These are phyloP conservation scores for Blastomussa wellsi DNA, from an alignment of 92 coral and sea anemone genomes.

Conservation along the genomic window DNA sequence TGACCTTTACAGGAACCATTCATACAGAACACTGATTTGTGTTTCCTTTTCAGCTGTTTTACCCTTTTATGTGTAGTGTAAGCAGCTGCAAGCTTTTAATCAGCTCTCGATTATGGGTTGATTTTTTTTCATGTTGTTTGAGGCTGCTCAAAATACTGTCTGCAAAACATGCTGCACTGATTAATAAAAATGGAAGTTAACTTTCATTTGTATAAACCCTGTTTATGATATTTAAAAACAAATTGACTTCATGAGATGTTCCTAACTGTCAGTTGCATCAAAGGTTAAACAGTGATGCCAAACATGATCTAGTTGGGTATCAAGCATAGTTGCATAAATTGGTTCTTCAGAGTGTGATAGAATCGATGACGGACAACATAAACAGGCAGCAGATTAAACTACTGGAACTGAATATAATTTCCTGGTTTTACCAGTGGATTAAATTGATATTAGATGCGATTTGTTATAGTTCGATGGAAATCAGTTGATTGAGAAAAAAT, in stretches of 20 bases:
- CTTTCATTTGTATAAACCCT: background rate
- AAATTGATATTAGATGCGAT: too few relatives aligned
- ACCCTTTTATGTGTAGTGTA: background rate
- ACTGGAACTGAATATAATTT: too few relatives aligned
- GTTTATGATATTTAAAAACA: background rate
- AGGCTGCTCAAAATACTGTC: background rate
- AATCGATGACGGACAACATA: background rate
- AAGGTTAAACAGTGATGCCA: too few relatives aligned
- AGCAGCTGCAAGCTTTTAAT: background rate
- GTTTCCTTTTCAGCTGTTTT: background rate
- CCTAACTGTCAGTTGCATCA: too few relatives aligned
- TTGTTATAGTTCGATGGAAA: too few relatives aligned
- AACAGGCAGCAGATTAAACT: too few relatives aligned
- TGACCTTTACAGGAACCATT: background rate
- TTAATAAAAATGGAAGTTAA: too few relatives aligned
- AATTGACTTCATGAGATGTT: background rate
- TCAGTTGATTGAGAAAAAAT: too few relatives aligned
- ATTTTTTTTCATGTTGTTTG: background rate
- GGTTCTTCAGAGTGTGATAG: background rate
- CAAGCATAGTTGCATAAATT: too few relatives aligned
- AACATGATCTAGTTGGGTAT: too few relatives aligned
- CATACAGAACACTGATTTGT: background rate
- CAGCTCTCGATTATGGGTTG: background rate
- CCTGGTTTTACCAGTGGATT: too few relatives aligned
- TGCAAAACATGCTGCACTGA: background rate